phyloP scores from a whole-genome alignment of 2,113 vertebrate species.

The Acanthisitta chloris region DNA sequence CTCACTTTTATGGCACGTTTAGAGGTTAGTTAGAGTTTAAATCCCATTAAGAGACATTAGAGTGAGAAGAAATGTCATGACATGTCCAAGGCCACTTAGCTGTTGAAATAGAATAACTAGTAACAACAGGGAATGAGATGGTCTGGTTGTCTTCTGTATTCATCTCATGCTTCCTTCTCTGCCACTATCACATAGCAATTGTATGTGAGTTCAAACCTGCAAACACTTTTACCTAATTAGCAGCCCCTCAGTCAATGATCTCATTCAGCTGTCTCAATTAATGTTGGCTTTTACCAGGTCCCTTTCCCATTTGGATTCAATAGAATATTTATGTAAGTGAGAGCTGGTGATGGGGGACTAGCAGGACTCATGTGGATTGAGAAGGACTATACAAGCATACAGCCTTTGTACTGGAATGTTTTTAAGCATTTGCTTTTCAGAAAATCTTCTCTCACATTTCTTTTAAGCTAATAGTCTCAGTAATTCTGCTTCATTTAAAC shows the following conservation, averaged over 20 bases:
- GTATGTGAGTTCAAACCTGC: neutral
- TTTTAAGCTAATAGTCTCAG: neutral
- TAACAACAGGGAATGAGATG: neutral
- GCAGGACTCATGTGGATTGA: neutral
- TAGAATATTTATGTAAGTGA: conserved; percentile 1
- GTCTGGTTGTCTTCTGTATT: neutral
- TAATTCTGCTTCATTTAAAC: conserved; percentile 1
- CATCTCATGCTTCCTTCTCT: neutral
- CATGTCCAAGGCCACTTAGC: neutral
- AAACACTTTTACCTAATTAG: conserved; percentile 29
- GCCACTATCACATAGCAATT: neutral
- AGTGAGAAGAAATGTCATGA: neutral
- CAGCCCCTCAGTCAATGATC: neutral
- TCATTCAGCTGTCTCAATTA: conserved; percentile 9
- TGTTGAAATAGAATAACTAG: neutral
- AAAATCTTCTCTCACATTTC: neutral
- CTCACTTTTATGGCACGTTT: neutral
- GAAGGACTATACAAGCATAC: no score
- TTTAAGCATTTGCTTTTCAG: neutral
- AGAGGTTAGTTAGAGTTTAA: conserved; percentile 27
- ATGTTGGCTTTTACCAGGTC: neutral
- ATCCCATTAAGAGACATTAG: neutral
- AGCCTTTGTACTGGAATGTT: neutral
- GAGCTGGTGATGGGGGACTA: neutral
- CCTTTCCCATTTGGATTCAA: conserved; percentile 8